These are phyloP conservation scores for Poeciliopsis turrubarensis DNA, from an alignment of 2,113 vertebrate species.

Conservation along the genomic window DNA sequence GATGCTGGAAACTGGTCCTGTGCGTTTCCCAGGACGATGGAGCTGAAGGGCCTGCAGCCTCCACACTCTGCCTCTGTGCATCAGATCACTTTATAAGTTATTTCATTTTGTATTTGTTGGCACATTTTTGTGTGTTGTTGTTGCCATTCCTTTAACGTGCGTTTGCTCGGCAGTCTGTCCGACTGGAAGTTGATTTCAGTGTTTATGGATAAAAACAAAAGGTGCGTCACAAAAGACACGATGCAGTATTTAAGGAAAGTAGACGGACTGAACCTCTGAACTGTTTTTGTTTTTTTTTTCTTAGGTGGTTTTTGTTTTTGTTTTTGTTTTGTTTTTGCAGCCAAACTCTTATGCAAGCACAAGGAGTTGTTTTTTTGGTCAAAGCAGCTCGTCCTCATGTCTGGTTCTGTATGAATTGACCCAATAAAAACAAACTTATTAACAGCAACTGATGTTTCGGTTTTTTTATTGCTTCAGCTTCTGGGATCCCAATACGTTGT, in stretches of 20 bases:
- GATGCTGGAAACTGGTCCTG: not conserved
- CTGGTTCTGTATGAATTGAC: conserved; percentile 49
- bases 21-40: too few relatives aligned
- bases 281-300: conserved; percentile 4
- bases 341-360: conserved; percentile 72
- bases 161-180: not conserved
- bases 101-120: not conserved
- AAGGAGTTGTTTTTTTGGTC: conserved; percentile 40
- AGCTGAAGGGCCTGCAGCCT: conserved; percentile 13
- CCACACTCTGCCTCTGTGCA: not conserved
- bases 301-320: conserved; percentile 42
- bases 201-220: not conserved
- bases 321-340: conserved; percentile 33
- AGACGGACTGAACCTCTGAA: conserved; percentile 27
- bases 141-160: not conserved
- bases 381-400: conserved; percentile 25
- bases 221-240: conserved; percentile 41
- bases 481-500: too few relatives aligned
- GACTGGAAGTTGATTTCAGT: not conserved
- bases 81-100: conserved; percentile 2
- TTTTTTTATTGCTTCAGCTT: not conserved
- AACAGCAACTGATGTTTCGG: conserved; percentile 13
- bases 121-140: not conserved
- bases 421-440: conserved; percentile 77
- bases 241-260: conserved; percentile 57